phyloP scores from a whole-genome alignment of 2,797 vertebrate species.

The Vipera ursinii region DNA sequence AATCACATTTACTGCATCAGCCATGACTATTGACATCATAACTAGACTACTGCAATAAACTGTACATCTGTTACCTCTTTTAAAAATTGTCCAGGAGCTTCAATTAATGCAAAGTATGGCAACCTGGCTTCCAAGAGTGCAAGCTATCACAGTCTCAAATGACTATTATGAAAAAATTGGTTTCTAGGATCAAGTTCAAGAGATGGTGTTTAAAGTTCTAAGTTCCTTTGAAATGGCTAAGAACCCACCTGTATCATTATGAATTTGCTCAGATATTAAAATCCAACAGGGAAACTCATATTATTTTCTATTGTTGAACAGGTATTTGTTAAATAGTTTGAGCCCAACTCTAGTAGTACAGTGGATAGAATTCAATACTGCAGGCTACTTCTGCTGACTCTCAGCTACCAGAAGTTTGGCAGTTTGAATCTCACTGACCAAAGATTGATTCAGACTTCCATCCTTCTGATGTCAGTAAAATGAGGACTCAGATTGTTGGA shows the following conservation, averaged over 20 bases:
- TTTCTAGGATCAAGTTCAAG: background rate
- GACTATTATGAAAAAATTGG: background rate
- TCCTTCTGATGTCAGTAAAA: no score
- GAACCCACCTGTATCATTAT: background rate
- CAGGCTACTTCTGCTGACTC: no score
- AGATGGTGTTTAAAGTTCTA: background rate
- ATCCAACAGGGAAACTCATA: background rate
- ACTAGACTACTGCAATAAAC: background rate
- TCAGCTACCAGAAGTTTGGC: no score
- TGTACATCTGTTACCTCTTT: background rate
- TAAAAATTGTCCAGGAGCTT: background rate
- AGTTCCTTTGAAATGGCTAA: background rate
- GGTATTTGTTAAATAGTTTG: background rate
- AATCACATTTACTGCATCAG: background rate
- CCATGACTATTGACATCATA: background rate
- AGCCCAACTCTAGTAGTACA: background rate
- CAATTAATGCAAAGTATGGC: background rate
- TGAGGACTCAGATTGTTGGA: no score
- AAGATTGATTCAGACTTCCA: no score
- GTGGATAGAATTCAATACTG: no score
- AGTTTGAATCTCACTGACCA: no score
- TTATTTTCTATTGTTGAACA: background rate
- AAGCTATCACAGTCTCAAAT: background rate
- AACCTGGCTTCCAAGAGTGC: background rate
- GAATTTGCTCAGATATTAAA: background rate